Evolutionary conservation across 2,113 vertebrate genomes (phyloP).

Genomic region (Bufo bufo): DNA sequence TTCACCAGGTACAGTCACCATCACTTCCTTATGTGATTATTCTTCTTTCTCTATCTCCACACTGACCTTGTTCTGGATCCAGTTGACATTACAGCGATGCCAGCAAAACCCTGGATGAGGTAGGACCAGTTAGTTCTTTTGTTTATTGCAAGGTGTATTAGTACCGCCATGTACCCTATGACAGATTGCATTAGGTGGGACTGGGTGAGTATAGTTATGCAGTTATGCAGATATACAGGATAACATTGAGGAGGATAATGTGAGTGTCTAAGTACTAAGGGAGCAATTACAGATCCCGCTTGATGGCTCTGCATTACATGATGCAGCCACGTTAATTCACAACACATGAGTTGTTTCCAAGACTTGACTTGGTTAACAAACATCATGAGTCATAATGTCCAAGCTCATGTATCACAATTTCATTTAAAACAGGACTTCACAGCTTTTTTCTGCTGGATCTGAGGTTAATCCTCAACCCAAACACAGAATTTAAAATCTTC

Average conservation of each 20-base stretch:
- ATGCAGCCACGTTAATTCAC: background rate
- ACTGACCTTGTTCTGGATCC: too few relatives aligned
- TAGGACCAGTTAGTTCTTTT: too few relatives aligned
- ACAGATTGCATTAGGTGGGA: too few relatives aligned
- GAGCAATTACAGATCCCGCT: background rate
- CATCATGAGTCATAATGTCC: constrained; percentile 24
- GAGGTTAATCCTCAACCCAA: constrained; percentile 36
- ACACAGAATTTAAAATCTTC: constrained; percentile 26
- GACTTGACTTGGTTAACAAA: constrained; percentile 1
- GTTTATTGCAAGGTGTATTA: too few relatives aligned
- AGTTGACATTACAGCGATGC: too few relatives aligned
- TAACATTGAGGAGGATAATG: background rate
- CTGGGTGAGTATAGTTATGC: too few relatives aligned
- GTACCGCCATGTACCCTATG: too few relatives aligned
- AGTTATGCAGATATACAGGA: background rate
- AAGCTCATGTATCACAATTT: background rate
- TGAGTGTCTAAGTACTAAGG: background rate
- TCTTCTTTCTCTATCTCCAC: too few relatives aligned
- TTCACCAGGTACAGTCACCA: too few relatives aligned
- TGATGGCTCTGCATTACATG: constrained; percentile 8
- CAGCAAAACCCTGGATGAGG: too few relatives aligned
- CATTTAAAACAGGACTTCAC: background rate
- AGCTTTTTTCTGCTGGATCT: constrained; percentile 27
- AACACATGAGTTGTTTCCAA: background rate
- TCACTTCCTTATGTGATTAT: too few relatives aligned